These are phyloP conservation scores for Poecilia picta DNA, from an alignment of 2,797 vertebrate species.

Conservation along the genomic window DNA sequence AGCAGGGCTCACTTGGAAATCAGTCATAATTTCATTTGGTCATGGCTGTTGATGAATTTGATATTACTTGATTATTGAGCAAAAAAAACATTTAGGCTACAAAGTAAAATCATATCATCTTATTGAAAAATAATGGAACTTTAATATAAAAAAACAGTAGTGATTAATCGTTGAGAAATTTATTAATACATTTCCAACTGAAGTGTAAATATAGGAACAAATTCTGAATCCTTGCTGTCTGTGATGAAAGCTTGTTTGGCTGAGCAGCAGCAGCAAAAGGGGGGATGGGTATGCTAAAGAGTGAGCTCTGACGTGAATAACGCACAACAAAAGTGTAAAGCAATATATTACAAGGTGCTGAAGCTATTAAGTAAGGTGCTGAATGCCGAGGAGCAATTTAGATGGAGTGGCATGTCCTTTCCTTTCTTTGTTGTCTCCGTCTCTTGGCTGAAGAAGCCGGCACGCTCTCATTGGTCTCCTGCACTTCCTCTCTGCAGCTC, in stretches of 20 bases:
- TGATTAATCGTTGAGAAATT: neutral
- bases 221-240: neutral
- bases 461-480: constrained; percentile 62
- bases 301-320: constrained; percentile 25
- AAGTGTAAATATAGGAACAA: neutral
- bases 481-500: constrained; percentile 66
- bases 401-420: constrained; percentile 32
- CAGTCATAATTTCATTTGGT: neutral
- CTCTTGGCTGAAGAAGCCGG: constrained; percentile 52
- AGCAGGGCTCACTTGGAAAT: neutral
- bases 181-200: neutral
- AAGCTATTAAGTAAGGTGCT: constrained; percentile 22
- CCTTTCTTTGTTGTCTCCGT: constrained; percentile 46
- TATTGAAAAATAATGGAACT: neutral
- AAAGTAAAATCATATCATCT: neutral
- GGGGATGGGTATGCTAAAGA: neutral
- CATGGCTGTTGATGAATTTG: neutral
- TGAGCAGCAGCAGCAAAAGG: neutral
- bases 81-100: neutral
- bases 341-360: constrained; percentile 20
- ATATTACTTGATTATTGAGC: neutral
- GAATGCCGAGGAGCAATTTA: constrained; percentile 37
- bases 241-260: neutral
- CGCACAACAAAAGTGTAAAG: constrained; percentile 22
- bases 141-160: neutral